Evolutionary conservation across 2,888 invertebrate species (phyloP).

Genomic region (Watsonalla cultraria): DNA sequence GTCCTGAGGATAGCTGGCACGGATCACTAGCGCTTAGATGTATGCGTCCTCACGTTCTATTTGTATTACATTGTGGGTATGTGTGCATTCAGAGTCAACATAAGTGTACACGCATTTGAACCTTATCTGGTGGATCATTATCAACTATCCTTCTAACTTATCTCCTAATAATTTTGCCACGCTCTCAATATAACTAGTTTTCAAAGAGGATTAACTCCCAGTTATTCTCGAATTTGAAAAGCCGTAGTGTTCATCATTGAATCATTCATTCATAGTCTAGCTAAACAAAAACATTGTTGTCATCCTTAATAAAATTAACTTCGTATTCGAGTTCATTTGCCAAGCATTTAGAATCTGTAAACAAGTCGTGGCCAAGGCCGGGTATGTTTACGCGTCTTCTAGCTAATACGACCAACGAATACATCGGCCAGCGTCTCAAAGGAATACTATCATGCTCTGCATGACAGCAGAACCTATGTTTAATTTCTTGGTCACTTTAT

Average conservation of each 20-base stretch:
- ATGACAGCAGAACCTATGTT: slow-evolving; percentile 3
- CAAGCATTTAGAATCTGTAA: slow-evolving; percentile 60
- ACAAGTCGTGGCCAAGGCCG: slow-evolving; percentile 60
- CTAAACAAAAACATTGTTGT: slow-evolving; percentile 16
- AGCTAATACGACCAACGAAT: slow-evolving; percentile 30
- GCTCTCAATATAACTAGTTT: neutral
- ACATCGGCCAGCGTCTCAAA: slow-evolving; percentile 26
- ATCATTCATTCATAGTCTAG: slow-evolving; percentile 11
- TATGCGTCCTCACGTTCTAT: slow-evolving; percentile 68
- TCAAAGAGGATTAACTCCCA: too few species aligned
- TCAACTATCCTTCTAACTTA: neutral
- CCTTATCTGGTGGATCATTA: neutral
- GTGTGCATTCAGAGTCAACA: slow-evolving; percentile 25
- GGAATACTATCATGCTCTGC: slow-evolving; percentile 11
- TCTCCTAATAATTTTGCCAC: neutral
- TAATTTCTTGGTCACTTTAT: slow-evolving; percentile 9
- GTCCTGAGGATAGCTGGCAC: slow-evolving; percentile 50
- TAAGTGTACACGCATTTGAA: slow-evolving; percentile 14
- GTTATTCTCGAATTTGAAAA: neutral
- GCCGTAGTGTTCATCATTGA: neutral
- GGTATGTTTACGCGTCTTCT: slow-evolving; percentile 51
- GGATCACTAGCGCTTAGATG: slow-evolving; percentile 47
- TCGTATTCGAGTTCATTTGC: slow-evolving; percentile 45
- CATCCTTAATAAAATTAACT: slow-evolving; percentile 33
- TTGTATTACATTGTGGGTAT: slow-evolving; percentile 48